A percentile compares a stretch with the other conserved stretches of the same genome.
Conservation (phyloP, 2,113 vertebrate genomes). For the Gavia stellata region DNA sequence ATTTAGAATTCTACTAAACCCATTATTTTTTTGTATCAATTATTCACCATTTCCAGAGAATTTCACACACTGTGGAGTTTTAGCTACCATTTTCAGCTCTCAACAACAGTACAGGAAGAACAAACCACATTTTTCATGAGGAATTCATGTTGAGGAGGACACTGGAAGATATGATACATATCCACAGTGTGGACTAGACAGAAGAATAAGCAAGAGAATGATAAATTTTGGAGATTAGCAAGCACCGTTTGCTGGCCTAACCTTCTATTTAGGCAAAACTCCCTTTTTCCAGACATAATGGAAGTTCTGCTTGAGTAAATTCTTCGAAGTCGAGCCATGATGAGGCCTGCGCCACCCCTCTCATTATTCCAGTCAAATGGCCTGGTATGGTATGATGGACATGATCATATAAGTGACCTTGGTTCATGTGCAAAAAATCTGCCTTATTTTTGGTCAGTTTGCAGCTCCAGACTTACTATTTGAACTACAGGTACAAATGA, state of each 20-base stretch:
- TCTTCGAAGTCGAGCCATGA: neutral
- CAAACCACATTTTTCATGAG: neutral
- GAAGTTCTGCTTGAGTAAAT: neutral
- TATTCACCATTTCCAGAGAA: neutral
- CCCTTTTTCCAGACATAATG: neutral
- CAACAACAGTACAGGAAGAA: neutral
- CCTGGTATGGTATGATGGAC: neutral
- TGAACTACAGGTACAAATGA: neutral
- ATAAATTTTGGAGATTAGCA: neutral
- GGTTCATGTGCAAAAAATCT: neutral
- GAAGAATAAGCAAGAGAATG: neutral
- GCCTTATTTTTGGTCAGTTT: neutral
- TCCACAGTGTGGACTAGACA: neutral
- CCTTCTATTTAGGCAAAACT: neutral
- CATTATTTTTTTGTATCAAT: neutral
- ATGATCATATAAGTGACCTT: neutral
- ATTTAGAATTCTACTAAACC: neutral
- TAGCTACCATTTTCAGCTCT: neutral
- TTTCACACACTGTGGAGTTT: neutral
- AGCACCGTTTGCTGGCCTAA: neutral
- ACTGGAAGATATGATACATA: neutral
- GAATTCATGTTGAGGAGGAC: neutral
- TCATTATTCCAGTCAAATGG: neutral
- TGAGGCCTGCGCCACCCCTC: neutral
- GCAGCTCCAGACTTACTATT: neutral